Evolutionary conservation across 1,140 invertebrate species (phyloP).

Genomic region (Drosophila bipectinata): DNA sequence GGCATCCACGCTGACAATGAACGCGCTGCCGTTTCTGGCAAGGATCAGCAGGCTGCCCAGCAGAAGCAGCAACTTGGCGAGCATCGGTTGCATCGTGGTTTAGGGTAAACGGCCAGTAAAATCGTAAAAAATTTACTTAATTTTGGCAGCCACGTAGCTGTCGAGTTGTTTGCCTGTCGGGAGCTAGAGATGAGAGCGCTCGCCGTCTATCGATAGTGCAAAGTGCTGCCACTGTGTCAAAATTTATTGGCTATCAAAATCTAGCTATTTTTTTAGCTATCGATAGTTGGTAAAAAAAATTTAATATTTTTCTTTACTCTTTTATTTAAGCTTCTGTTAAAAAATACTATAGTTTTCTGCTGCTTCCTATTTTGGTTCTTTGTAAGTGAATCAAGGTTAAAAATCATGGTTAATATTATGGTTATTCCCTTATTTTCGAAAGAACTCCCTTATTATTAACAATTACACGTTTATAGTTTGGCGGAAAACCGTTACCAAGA

Average conservation of each 20-base stretch:
- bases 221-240: neutral
- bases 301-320: too few relatives aligned
- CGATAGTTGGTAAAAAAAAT: neutral
- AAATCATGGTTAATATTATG: too few relatives aligned
- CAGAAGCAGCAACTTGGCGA: constrained; percentile 44
- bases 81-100: constrained; percentile 39
- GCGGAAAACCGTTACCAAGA: too few relatives aligned
- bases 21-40: constrained; percentile 39
- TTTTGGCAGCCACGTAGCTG: constrained; percentile 29
- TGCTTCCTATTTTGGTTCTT: too few relatives aligned
- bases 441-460: too few relatives aligned
- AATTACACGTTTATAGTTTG: too few relatives aligned
- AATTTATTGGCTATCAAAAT: neutral
- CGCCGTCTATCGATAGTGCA: neutral
- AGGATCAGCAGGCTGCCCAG: constrained; percentile 55
- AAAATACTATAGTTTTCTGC: too few relatives aligned
- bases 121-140: neutral
- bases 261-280: neutral
- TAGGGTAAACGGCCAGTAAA: constrained; percentile 11
- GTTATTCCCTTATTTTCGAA: too few relatives aligned
- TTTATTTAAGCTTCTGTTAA: too few relatives aligned
- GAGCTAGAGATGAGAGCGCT: neutral
- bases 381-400: too few relatives aligned
- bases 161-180: constrained; percentile 18
- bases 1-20: constrained; percentile 94